phyloP scores from a whole-genome alignment of 2,888 invertebrate genomes.

The Spilarctia lutea region DNA sequence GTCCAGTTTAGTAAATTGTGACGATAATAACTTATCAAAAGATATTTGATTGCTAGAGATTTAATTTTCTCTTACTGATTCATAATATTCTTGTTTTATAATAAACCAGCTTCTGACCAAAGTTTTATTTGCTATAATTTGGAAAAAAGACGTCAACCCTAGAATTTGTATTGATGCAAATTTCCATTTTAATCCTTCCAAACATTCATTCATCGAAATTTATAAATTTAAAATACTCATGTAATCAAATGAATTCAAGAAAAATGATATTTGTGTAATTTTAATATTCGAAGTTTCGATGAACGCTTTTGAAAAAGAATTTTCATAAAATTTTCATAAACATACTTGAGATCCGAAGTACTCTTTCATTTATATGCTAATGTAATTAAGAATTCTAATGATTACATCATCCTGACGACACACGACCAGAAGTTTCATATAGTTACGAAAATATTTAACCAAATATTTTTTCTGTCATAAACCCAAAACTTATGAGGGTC shows the following conservation, averaged over 20 bases:
- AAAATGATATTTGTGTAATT: neutral
- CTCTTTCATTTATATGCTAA: conserved; percentile 23
- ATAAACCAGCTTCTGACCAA: neutral
- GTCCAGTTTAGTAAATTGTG: conserved; percentile 23
- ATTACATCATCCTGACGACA: conserved; percentile 9
- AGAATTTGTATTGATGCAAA: too few relatives aligned
- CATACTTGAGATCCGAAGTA: neutral
- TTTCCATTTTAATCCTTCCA: too few relatives aligned
- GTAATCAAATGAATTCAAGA: neutral
- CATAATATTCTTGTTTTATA: neutral
- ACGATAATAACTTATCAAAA: conserved; percentile 32
- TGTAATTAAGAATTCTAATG: conserved; percentile 22
- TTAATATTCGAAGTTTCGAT: neutral
- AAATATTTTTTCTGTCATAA: conserved; percentile 27
- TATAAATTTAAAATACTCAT: neutral
- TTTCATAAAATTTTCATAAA: neutral
- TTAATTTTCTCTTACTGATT: too few relatives aligned
- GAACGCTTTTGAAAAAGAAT: neutral
- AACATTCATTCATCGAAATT: neutral
- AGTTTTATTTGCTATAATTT: too few relatives aligned
- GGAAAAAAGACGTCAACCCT: too few relatives aligned
- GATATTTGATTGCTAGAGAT: too few relatives aligned
- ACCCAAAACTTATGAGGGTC: conserved; percentile 26
- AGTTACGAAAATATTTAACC: conserved; percentile 27
- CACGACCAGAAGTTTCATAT: conserved; percentile 14